Evolutionary conservation across 2,113 vertebrate species (phyloP), one percentile per base, ranked within the genome.

Genomic region (Loxodonta africana): DNA sequence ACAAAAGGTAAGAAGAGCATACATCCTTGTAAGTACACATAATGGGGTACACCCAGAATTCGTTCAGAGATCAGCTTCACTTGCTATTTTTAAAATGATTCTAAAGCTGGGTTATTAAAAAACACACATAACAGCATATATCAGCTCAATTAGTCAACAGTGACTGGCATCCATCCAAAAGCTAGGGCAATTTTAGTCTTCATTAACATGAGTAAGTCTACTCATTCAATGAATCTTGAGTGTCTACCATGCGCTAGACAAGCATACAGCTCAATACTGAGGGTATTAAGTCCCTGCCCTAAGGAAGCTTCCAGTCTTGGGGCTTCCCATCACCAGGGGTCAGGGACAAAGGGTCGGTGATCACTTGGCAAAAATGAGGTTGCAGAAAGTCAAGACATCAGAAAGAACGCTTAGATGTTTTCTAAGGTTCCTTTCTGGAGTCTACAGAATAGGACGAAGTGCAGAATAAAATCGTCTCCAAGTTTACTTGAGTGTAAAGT

Each of bases 51-150:
- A 65, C 20, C 51, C 67, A 51, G 65, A 78, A 90, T 78, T 41
- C 82, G 83, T 71, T 94, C 20, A 95, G 94, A 91, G 2, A 53
- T 88, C 33, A 51, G 53, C 6, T 94, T 82, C 74, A 51, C 18
- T 20, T 88, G 48, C 18, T 88, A 41, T 83, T 95, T 96, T 80
- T 33, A 15, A 93, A 93, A 84, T 46, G 2, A 88, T 69, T 91
- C 76, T 60, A 91, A 7, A 65, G 14, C 51, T 94, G 62, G 28
- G 48, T 82, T 84, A 87, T 46, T 77, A 44, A 78, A 69, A 57
- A 44, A 60, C 48, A 85, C 14, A 48, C 48, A 48, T 10, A 48
- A 48, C 2, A 48, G 37, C 73, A 90, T 53, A 85, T 91, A 67
- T 51, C 51, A 89, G 20, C 28, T 86, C 69, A 37, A 90, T 83